phyloP scores from a whole-genome alignment of 2,888 invertebrate species.

The Abscondita cerata region DNA sequence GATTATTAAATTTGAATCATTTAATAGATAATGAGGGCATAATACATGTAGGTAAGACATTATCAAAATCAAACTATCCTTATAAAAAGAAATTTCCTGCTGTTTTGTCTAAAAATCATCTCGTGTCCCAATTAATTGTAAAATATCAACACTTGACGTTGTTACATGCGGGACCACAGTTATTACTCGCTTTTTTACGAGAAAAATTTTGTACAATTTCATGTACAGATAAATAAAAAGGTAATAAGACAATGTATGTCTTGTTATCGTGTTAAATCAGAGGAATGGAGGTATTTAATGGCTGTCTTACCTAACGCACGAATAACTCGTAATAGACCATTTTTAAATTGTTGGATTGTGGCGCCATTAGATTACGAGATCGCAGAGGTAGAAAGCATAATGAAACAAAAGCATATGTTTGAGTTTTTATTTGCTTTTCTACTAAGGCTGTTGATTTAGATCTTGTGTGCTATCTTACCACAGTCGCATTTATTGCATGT shows the following conservation, averaged over 20 bases:
- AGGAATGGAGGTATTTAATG: background rate
- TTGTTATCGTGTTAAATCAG: background rate
- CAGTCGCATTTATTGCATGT: too few species aligned
- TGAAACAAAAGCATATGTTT: background rate
- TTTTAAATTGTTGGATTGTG: background rate
- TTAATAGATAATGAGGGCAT: too few species aligned
- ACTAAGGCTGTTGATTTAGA: background rate
- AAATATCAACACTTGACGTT: background rate
- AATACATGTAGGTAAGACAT: background rate
- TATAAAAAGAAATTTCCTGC: background rate
- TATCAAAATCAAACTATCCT: background rate
- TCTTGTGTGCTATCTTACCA: background rate
- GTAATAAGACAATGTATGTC: too few species aligned
- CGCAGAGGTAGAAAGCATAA: background rate
- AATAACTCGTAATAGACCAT: background rate
- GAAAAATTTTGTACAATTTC: background rate
- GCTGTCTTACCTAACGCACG: background rate
- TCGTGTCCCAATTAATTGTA: background rate
- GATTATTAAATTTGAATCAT: background rate
- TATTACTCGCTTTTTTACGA: too few species aligned
- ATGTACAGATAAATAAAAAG: background rate
- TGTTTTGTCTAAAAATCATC: background rate
- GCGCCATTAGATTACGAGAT: background rate
- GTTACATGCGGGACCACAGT: too few species aligned
- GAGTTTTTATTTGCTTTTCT: background rate